These are phyloP conservation scores for Pandemis cinnamomeana DNA, from an alignment of 2,888 invertebrate genomes.

Conservation along the genomic window DNA sequence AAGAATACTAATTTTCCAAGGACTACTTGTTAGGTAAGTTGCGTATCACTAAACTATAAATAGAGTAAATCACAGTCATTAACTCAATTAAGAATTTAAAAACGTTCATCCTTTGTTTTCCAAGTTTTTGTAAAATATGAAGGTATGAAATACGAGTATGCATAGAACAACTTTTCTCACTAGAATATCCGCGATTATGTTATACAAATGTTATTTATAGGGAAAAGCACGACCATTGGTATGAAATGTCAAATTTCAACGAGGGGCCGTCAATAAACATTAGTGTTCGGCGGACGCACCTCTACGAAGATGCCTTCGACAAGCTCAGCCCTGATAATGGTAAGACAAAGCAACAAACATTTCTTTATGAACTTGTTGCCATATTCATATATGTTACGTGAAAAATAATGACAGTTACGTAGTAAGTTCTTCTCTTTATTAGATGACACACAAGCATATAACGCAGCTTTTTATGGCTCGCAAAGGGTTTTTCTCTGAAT, in stretches of 20 bases:
- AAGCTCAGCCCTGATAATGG: slow-evolving; percentile 96
- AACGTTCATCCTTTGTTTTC: too few species aligned
- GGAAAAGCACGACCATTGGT: slow-evolving; percentile 89
- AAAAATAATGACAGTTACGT: too few species aligned
- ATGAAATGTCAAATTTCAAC: slow-evolving; percentile 89
- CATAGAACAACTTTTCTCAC: background rate
- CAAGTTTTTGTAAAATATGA: too few species aligned
- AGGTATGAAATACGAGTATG: background rate
- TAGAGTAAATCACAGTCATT: too few species aligned
- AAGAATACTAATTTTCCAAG: slow-evolving; percentile 93
- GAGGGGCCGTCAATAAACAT: slow-evolving; percentile 91
- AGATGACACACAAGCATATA: too few species aligned
- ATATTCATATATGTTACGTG: too few species aligned
- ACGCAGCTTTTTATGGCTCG: too few species aligned
- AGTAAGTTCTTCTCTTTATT: too few species aligned
- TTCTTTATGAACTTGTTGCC: too few species aligned
- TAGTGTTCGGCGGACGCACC: slow-evolving; percentile 92
- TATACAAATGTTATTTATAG: slow-evolving; percentile 53
- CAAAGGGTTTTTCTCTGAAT: too few species aligned
- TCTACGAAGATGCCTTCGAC: slow-evolving; percentile 99
- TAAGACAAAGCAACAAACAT: slow-evolving; percentile 61
- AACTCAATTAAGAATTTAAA: too few species aligned
- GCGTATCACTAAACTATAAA: background rate
- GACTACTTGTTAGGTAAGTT: slow-evolving; percentile 82
- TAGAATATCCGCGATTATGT: too few species aligned